Percentiles rank a stretch among this genome's conserved stretches.
Evolutionary conservation across 2,888 invertebrate genomes (phyloP).

Genomic region (Cylindroiulus punctatus): DNA sequence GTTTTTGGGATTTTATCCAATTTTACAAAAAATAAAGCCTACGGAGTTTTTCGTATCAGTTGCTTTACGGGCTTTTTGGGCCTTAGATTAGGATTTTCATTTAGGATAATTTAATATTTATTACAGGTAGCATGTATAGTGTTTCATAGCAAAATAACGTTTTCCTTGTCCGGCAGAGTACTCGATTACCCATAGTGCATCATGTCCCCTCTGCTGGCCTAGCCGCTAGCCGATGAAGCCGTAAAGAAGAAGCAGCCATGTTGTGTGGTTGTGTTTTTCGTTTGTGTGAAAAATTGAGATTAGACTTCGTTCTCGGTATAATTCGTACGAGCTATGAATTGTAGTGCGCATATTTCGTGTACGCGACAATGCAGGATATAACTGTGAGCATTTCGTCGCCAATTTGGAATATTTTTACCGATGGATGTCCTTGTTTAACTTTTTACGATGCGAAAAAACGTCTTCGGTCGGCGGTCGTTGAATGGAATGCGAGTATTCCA

Average conservation of each 20-base stretch:
- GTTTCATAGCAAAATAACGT: no score
- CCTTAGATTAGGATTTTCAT: no score
- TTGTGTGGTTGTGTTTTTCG: not conserved
- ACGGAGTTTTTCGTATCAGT: no score
- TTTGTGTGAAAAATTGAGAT: not conserved
- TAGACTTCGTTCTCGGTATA: not conserved
- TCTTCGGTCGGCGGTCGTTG: constrained; percentile 41
- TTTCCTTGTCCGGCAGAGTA: not conserved
- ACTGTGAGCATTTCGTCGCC: not conserved
- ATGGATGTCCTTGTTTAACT: constrained; percentile 20
- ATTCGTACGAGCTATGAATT: constrained; percentile 13
- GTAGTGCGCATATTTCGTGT: not conserved
- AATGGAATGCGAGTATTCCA: constrained; percentile 11
- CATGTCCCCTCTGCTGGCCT: not conserved
- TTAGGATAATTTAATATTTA: no score
- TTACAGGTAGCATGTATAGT: no score
- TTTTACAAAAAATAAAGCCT: no score
- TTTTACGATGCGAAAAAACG: constrained; percentile 3
- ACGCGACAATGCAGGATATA: constrained; percentile 23
- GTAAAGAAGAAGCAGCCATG: not conserved
- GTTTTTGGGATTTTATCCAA: no score
- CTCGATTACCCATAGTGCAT: not conserved
- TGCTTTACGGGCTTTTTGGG: no score
- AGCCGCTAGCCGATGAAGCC: not conserved
- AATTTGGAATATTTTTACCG: not conserved